Evolutionary conservation across 2,113 vertebrate genomes (phyloP).

Genomic region (Acinonyx jubatus): DNA sequence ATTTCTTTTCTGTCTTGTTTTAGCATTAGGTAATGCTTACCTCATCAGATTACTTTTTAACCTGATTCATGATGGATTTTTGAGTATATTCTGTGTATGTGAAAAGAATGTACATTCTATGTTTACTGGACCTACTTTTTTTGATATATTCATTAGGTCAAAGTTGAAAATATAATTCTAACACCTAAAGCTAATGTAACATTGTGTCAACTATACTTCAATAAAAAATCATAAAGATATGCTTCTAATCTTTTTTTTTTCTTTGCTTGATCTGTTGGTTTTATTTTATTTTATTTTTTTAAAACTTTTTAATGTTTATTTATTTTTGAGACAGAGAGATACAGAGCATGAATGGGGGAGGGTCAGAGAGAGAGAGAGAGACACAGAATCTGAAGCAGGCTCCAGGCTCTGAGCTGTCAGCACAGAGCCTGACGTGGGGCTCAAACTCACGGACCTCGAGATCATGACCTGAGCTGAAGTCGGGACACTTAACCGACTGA

Average conservation of each 20-base stretch:
- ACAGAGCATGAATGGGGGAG: too few species aligned
- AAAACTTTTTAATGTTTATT: too few species aligned
- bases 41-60: neutral
- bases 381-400: too few species aligned
- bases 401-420: too few species aligned
- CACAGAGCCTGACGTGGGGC: too few species aligned
- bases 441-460: too few species aligned
- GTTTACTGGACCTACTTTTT: neutral
- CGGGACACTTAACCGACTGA: too few species aligned
- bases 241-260: neutral
- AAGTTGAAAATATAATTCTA: constrained; percentile 6
- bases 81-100: neutral
- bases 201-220: neutral
- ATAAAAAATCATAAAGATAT: neutral
- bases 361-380: too few species aligned
- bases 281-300: neutral
- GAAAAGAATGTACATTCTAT: neutral
- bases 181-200: neutral
- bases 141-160: neutral
- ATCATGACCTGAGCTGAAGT: too few species aligned
- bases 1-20: neutral
- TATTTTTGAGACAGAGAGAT: too few species aligned
- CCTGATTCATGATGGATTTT: neutral
- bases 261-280: neutral
- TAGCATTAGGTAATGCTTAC: neutral